Evolutionary conservation across 2,113 vertebrate genomes (phyloP).

Genomic region (Solenodon paradoxus): DNA sequence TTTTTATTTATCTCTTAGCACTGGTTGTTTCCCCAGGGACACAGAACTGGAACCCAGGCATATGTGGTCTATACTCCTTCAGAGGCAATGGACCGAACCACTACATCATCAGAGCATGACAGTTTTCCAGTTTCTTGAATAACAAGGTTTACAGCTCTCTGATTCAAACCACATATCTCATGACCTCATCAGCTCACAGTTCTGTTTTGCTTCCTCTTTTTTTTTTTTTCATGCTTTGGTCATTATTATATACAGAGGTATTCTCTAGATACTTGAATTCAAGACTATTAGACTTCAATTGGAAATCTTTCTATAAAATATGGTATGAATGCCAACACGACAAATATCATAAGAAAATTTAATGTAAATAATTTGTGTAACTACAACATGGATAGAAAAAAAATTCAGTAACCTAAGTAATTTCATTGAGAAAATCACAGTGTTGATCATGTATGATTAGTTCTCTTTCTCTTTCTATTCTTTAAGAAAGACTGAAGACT

Average conservation of each 20-base stretch:
- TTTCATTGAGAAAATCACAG: background rate
- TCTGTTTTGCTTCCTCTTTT: conserved; percentile 8
- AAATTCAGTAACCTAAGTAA: background rate
- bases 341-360: background rate
- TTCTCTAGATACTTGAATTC: conserved; percentile 6
- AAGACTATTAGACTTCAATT: background rate
- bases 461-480: background rate
- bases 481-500: background rate
- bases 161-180: background rate
- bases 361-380: background rate
- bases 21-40: too few relatives aligned
- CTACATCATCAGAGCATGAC: too few relatives aligned
- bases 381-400: background rate
- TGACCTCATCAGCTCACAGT: background rate
- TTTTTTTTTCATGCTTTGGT: background rate
- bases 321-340: background rate
- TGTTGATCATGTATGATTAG: background rate
- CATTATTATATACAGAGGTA: background rate
- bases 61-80: too few relatives aligned
- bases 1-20: too few relatives aligned
- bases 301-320: background rate
- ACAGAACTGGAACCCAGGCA: too few relatives aligned
- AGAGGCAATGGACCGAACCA: too few relatives aligned
- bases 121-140: background rate
- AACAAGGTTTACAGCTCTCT: background rate